Evolutionary conservation across 2,113 vertebrate genomes (phyloP).

Genomic region (Epinephelus lanceolatus): DNA sequence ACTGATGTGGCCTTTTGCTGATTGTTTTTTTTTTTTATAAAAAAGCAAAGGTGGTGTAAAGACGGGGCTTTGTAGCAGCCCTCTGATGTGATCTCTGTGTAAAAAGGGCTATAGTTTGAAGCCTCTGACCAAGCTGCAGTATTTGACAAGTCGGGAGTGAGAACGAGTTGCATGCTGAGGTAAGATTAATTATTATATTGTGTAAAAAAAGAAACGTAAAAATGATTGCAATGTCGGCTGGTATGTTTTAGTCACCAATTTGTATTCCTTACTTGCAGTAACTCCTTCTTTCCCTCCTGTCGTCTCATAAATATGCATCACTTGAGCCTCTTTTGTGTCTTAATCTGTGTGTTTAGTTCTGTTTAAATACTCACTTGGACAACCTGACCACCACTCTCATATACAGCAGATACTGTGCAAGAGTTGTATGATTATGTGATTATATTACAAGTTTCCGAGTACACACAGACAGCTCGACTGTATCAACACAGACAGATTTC

Average conservation of each 20-base stretch:
- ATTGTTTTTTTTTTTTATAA: no score
- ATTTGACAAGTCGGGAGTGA: no score
- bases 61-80: no score
- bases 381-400: neutral
- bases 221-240: neutral
- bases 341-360: conserved; percentile 17
- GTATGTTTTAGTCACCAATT: neutral
- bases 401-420: neutral
- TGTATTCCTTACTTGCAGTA: neutral
- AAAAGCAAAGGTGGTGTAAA: no score
- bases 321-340: neutral
- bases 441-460: conserved; percentile 39
- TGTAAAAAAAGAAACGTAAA: neutral
- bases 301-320: conserved; percentile 6
- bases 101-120: no score
- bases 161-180: no score
- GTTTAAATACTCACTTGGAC: conserved; percentile 12
- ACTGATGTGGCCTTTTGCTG: no score
- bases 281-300: neutral
- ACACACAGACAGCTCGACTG: conserved; percentile 40
- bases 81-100: no score
- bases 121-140: no score
- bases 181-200: no score
- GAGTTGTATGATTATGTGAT: conserved; percentile 38
- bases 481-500: conserved; percentile 51